A percentile compares a stretch with the other conserved stretches of the same genome.
These are phyloP conservation scores for Orthosia gracilis DNA, from an alignment of 2,888 invertebrate species.

Conservation along the genomic window DNA sequence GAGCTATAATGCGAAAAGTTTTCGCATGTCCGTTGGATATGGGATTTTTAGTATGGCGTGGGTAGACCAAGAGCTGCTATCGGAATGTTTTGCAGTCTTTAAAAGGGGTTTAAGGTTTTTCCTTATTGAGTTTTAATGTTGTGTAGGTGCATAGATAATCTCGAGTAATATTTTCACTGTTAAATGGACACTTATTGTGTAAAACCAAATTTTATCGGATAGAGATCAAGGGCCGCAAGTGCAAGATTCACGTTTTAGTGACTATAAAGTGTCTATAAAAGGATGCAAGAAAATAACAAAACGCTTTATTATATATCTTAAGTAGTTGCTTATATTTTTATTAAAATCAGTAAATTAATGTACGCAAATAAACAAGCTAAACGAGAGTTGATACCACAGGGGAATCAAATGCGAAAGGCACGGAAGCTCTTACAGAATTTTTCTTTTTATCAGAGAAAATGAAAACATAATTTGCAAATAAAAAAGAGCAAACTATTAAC, in stretches of 20 bases:
- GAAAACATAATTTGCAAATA: conserved; percentile 18
- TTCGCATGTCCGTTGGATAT: conserved; percentile 59
- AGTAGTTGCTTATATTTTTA: background rate
- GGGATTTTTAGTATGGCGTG: conserved; percentile 58
- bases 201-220: background rate
- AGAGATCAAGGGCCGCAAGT: background rate
- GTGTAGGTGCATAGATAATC: background rate
- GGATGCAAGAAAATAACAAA: background rate
- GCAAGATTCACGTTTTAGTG: background rate
- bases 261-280: background rate
- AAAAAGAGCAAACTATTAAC: conserved; percentile 25
- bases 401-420: conserved; percentile 33
- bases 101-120: conserved; percentile 5
- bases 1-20: conserved; percentile 54
- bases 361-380: conserved; percentile 7
- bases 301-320: background rate
- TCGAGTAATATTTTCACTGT: background rate
- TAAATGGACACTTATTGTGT: background rate
- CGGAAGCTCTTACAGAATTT: conserved; percentile 29
- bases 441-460: conserved; percentile 18
- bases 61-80: conserved; percentile 44
- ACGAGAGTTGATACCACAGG: conserved; percentile 13
- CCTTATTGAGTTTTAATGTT: conserved; percentile 12
- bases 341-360: background rate
- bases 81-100: conserved; percentile 9